Evolutionary conservation across 2,888 invertebrate genomes (phyloP).

Genomic region (Drepana falcataria): DNA sequence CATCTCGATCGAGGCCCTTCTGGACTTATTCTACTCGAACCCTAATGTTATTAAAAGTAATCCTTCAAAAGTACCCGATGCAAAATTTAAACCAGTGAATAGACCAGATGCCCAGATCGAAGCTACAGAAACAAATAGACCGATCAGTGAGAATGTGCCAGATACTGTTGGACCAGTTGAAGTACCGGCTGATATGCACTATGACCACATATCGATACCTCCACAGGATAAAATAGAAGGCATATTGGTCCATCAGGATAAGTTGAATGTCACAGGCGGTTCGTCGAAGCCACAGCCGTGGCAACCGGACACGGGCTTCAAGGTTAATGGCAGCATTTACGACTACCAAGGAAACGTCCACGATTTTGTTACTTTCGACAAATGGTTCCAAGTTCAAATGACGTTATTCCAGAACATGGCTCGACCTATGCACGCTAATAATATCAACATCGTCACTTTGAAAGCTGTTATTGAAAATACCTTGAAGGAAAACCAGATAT

Average conservation of each 20-base stretch:
- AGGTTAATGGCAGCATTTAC: not conserved
- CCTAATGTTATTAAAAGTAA: slow-evolving; percentile 7
- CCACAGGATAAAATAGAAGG: too few species aligned
- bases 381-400: slow-evolving; percentile 40
- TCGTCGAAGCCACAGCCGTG: too few species aligned
- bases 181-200: too few species aligned
- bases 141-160: too few species aligned
- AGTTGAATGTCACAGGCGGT: too few species aligned
- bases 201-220: too few species aligned
- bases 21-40: slow-evolving; percentile 13
- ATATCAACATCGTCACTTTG: slow-evolving; percentile 22
- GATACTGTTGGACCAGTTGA: too few species aligned
- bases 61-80: too few species aligned
- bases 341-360: slow-evolving; percentile 1
- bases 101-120: not conserved
- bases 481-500: slow-evolving; percentile 34
- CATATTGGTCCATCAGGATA: too few species aligned
- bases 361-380: slow-evolving; percentile 26
- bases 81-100: not conserved
- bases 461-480: slow-evolving; percentile 31
- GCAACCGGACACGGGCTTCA: too few species aligned
- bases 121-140: not conserved
- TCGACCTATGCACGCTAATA: slow-evolving; percentile 14
- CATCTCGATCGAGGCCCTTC: slow-evolving; percentile 12
- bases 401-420: slow-evolving; percentile 18